These are phyloP conservation scores for Artemisiospiza belli DNA, from an alignment of 2,113 vertebrate genomes.

Conservation along the genomic window DNA sequence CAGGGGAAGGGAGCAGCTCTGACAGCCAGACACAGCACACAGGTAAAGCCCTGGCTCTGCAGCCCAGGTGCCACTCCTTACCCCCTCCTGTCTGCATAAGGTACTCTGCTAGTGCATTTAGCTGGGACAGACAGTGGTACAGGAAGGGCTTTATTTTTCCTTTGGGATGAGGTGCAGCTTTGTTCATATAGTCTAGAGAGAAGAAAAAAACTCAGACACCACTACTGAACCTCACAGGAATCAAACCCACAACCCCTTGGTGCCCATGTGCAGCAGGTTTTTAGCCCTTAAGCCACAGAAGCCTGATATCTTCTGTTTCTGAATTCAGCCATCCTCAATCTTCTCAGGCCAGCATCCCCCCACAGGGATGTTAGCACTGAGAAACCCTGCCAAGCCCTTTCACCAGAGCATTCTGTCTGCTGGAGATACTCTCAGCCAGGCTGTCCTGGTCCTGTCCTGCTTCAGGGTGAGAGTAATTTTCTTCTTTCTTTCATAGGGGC, in stretches of 20 bases:
- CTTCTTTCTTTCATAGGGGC: not conserved
- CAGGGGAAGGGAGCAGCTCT: not conserved
- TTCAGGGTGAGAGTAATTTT: not conserved
- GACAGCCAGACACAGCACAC: not conserved
- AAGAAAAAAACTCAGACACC: not conserved
- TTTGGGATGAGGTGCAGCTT: not conserved
- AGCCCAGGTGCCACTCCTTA: not conserved
- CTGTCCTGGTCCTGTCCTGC: not conserved
- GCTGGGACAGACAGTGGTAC: not conserved
- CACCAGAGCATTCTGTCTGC: not conserved
- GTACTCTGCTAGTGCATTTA: not conserved
- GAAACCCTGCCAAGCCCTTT: not conserved
- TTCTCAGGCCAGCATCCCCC: not conserved
- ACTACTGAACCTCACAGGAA: not conserved
- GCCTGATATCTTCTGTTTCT: not conserved
- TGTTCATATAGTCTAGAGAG: not conserved
- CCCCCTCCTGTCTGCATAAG: fast-evolving
- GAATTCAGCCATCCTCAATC: not conserved
- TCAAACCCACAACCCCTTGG: not conserved
- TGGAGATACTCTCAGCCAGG: not conserved
- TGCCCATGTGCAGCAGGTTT: not conserved
- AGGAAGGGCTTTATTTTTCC: not conserved
- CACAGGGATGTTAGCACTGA: not conserved
- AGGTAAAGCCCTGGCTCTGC: not conserved
- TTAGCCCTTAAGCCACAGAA: not conserved